Conservation (phyloP, 2,888 invertebrate species). For the Xestia rhomboidea region DNA sequence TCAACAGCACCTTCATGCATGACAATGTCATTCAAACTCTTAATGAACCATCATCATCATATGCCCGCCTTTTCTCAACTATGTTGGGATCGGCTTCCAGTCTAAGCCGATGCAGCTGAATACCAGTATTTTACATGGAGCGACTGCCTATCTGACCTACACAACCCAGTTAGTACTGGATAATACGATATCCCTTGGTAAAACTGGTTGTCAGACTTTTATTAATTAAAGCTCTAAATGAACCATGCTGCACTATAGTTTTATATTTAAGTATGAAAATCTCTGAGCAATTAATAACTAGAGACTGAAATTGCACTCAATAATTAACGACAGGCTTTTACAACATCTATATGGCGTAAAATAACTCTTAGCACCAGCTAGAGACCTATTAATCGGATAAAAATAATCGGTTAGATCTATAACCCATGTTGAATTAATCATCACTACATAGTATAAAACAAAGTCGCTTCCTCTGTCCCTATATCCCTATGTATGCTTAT, state of each 20-base stretch:
- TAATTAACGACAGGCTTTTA: constrained; percentile 23
- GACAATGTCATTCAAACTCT: neutral
- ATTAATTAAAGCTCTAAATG: neutral
- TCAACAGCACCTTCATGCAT: neutral
- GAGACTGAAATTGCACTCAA: constrained; percentile 4
- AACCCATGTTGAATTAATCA: no score
- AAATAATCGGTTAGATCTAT: no score
- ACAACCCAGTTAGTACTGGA: neutral
- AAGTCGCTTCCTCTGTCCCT: no score
- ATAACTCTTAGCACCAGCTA: no score
- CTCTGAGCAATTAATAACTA: constrained; percentile 32
- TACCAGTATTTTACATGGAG: neutral
- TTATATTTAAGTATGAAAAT: constrained; percentile 9
- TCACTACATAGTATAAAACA: no score
- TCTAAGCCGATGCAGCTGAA: neutral
- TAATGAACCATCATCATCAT: neutral
- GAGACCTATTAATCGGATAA: no score
- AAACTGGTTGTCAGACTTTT: neutral
- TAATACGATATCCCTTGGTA: neutral
- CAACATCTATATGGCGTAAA: neutral
- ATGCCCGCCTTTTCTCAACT: neutral
- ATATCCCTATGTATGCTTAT: no score
- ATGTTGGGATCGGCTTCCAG: neutral
- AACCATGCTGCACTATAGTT: neutral
- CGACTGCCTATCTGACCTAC: neutral